A percentile compares a stretch with the other conserved stretches of the same genome.
Conservation (phyloP, 2,113 vertebrate species). For the Triplophysa siluroides region DNA sequence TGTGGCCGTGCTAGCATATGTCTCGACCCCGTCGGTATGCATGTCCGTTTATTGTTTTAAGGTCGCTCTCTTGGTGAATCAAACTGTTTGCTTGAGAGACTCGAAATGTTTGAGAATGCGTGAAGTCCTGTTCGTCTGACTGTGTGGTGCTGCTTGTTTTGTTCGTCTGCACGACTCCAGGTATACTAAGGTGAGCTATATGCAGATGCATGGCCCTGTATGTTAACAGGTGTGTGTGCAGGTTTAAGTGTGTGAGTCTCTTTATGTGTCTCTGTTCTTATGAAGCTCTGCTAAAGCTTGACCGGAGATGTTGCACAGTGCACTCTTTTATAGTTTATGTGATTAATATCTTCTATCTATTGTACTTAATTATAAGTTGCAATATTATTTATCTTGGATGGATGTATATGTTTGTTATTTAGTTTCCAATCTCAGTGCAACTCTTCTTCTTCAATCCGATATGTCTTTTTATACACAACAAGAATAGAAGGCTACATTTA, state of each 20-base stretch:
- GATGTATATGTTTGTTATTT: slow-evolving; percentile 55
- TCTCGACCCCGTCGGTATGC: slow-evolving; percentile 50
- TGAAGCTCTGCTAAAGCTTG: slow-evolving; percentile 62
- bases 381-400: slow-evolving; percentile 59
- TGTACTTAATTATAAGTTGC: slow-evolving; percentile 58
- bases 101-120: slow-evolving; percentile 17
- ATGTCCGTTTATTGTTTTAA: slow-evolving; percentile 40
- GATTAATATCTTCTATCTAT: slow-evolving; percentile 62
- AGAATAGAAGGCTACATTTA: background rate
- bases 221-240: slow-evolving; percentile 39
- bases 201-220: slow-evolving; percentile 81
- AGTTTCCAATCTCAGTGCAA: slow-evolving; percentile 46
- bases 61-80: slow-evolving; percentile 13
- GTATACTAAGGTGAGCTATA: slow-evolving; percentile 69
- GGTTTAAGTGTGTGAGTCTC: slow-evolving; percentile 32
- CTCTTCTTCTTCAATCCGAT: background rate
- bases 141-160: slow-evolving; percentile 62
- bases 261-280: slow-evolving; percentile 36
- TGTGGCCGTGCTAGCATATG: slow-evolving; percentile 20
- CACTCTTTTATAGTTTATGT: slow-evolving; percentile 69
- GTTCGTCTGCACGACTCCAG: slow-evolving; percentile 72
- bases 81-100: slow-evolving; percentile 9
- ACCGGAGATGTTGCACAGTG: slow-evolving; percentile 70
- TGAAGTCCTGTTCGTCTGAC: slow-evolving; percentile 43
- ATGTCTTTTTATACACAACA: background rate